Percentiles rank a stretch among this genome's conserved stretches.
Evolutionary conservation across 2,797 vertebrate genomes (phyloP).

Genomic region (Myotis planiceps): DNA sequence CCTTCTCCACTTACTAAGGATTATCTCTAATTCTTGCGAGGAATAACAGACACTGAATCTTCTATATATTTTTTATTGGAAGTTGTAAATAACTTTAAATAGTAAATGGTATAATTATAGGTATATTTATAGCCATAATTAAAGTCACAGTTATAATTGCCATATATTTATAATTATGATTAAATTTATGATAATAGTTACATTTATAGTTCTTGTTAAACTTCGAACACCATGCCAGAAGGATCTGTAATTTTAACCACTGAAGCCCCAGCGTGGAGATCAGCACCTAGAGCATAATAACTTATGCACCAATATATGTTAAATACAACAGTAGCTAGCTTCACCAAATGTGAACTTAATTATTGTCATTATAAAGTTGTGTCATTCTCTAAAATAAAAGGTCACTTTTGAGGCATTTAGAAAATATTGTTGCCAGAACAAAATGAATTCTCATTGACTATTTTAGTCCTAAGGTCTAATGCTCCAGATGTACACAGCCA

Average conservation of each 20-base stretch:
- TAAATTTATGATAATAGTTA: slow-evolving; percentile 63
- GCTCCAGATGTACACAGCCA: not conserved
- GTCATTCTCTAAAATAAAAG: not conserved
- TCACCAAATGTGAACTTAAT: not conserved
- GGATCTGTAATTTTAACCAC: slow-evolving; percentile 4
- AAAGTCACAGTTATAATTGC: slow-evolving; percentile 51
- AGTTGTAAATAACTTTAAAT: slow-evolving; percentile 58
- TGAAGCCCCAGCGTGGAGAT: not conserved
- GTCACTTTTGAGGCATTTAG: not conserved
- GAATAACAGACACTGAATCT: not conserved
- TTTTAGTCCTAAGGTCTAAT: not conserved
- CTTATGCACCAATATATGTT: not conserved
- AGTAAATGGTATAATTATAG: slow-evolving; percentile 56
- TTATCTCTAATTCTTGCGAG: not conserved
- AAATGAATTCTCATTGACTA: not conserved
- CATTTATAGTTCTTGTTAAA: slow-evolving; percentile 64
- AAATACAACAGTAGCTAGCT: not conserved
- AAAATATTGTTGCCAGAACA: not conserved
- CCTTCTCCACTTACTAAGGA: not conserved
- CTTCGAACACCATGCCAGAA: not conserved
- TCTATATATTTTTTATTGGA: slow-evolving; percentile 6
- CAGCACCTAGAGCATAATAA: not conserved
- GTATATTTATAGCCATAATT: slow-evolving; percentile 71
- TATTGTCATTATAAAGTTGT: not conserved
- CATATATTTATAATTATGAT: slow-evolving; percentile 66